phyloP scores from a whole-genome alignment of 2,797 vertebrate genomes.

The Onychomys torridus region DNA sequence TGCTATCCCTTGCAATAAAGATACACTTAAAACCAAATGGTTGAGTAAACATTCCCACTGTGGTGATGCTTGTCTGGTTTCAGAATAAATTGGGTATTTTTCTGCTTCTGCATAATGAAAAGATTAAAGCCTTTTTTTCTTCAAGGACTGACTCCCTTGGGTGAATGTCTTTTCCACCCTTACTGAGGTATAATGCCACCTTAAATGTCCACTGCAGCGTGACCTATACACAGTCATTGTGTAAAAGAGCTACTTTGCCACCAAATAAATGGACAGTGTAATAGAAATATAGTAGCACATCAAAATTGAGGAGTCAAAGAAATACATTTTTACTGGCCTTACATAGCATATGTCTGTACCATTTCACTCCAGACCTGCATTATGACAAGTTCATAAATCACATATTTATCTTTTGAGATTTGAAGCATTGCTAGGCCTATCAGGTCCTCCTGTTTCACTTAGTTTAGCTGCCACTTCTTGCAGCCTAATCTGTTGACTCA shows the following conservation, averaged over 20 bases:
- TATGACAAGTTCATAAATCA: not conserved
- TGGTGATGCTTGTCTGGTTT: not conserved
- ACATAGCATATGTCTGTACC: not conserved
- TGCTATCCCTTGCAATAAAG: conserved; percentile 54
- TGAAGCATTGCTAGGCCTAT: not conserved
- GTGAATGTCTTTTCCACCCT: not conserved
- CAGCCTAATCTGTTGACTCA: not conserved
- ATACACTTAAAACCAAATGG: conserved; percentile 9
- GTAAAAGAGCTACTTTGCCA: conserved; percentile 1
- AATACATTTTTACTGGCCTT: not conserved
- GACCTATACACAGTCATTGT: not conserved
- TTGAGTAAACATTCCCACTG: not conserved
- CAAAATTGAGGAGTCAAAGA: conserved; percentile 5
- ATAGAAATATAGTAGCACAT: not conserved
- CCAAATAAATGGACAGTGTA: not conserved
- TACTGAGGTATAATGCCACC: not conserved
- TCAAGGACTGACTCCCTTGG: not conserved
- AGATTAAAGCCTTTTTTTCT: not conserved
- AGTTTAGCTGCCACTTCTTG: not conserved
- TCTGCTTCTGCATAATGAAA: conserved; percentile 36
- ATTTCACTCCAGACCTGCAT: not conserved
- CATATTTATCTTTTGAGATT: not conserved
- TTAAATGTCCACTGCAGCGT: not conserved
- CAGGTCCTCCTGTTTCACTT: not conserved
- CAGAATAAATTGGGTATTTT: not conserved